Evolutionary conservation across 2,888 invertebrate species (phyloP), one percentile per base, ranked within the genome.

Genomic region (Dryobotodes eremita): DNA sequence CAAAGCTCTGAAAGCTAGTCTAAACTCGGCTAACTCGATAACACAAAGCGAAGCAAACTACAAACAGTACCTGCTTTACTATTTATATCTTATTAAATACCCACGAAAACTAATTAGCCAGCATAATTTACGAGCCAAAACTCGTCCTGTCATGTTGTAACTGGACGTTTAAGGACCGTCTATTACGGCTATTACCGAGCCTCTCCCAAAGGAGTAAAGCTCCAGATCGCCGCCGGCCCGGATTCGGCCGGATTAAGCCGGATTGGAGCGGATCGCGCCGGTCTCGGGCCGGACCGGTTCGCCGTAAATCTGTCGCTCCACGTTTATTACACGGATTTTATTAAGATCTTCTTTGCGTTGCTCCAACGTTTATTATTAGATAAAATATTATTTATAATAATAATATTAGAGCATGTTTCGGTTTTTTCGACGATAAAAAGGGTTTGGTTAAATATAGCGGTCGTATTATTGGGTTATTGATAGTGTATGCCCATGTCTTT

Each of bases 281-380:
- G 90, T 88, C 90, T 86, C 90, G 86, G 84, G 73, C 86, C 87
- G 85, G 84, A 80, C 90, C 90, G 86, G 86, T 75, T 82, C 79
- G 89, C 90, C 92, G 92, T 93, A 92, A 94, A 94, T 93, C 93
- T 92, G 90, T 89, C 82, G 80, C 80, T 82, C 88, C 85, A 88
- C 91, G 89, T 91, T 92, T 91, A 92, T 92, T 91, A 91, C 92
- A 86, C 86, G 82, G 89, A 90, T 92, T 92, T 92, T 92, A 93
- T 92, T 90, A 91, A 89, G 87, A 90, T 89, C 82, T 82, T 81
- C 87, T 86, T 88, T 85, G 88, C 84, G 82, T 84, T 83, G 83
- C 79, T 80, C 59, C 77, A 83, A 76, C 84, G 77, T 83, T 83
- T 78, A 86, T 86, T 84, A 85, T 89, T 81, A 86, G 79, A 88